Base-by-base conservation (phyloP, 1,140 invertebrate species). In the Tenebrio molitor region DNA sequence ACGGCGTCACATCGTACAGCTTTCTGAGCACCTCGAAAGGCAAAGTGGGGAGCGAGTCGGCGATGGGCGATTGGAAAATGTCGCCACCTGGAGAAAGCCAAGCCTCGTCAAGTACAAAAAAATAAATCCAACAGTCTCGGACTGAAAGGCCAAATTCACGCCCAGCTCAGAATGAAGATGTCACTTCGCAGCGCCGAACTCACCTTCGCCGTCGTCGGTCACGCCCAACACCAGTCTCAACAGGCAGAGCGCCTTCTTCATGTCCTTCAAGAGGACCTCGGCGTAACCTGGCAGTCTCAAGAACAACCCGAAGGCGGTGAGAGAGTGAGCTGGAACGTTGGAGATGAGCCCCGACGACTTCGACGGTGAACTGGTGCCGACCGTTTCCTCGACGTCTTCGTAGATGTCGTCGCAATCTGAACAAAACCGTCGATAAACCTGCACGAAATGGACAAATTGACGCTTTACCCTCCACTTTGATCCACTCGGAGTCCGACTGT, bases 151-250 rank as follows among this genome's bases (percentile, higher is more conserved):
- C n/a, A n/a, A n/a, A n/a, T n/a, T n/a, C n/a, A n/a, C n/a, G n/a
- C n/a, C n/a, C n/a, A n/a, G n/a, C n/a, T n/a, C n/a, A n/a, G n/a
- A n/a, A n/a, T n/a, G n/a, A n/a, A n/a, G n/a, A n/a, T n/a, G n/a
- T n/a, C n/a, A n/a, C n/a, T n/a, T n/a, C n/a, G n/a, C n/a, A n/a
- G n/a, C n/a, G n/a, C n/a, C n/a, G n/a, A n/a, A n/a, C n/a, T n/a
- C n/a, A n/a, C 94, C 95, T 83, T 97, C 94, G 33, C 94, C 95
- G 81, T 96, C 95, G 79, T 96, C 94, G 0, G 93, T 93, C 0
- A 97, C 95, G 0, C 96, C 95, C 5, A 97, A 86, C 10, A 95
- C 91, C 14, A 97, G 85, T 2, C 95, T 85, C 25, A 97, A 84
- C 41, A 97, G 85, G 84, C 93, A 95, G 77, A 95, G 91, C 0